Percentiles rank a stretch among this genome's conserved stretches.
Evolutionary conservation across 2,113 vertebrate genomes (phyloP).

Genomic region (Ibidorhyncha struthersii): DNA sequence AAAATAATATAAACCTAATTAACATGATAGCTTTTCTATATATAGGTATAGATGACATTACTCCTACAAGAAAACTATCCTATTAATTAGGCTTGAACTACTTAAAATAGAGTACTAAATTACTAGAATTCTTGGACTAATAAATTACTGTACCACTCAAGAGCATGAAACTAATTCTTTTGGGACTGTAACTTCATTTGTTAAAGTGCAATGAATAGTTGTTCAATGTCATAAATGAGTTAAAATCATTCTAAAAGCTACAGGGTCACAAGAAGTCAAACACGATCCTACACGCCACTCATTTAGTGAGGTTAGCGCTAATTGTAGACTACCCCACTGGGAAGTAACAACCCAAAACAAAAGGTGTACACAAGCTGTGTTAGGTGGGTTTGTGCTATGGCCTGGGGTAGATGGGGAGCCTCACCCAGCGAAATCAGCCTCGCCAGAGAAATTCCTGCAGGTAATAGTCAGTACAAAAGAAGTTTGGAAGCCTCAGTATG

Average conservation of each 20-base stretch:
- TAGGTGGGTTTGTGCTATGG: not conserved
- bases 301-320: not conserved
- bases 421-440: not conserved
- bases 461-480: not conserved
- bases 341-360: not conserved
- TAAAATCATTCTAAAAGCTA: conserved; percentile 26
- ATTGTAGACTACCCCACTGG: not conserved
- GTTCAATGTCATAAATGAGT: conserved; percentile 27
- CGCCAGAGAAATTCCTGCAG: not conserved
- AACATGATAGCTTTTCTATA: conserved; percentile 39
- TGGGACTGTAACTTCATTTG: conserved; percentile 43
- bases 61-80: not conserved
- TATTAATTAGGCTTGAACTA: conserved; percentile 60
- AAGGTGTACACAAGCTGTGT: not conserved
- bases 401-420: not conserved
- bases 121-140: conserved; percentile 27
- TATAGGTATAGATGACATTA: conserved; percentile 19
- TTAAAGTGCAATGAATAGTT: not conserved
- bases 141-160: conserved; percentile 47
- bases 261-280: not conserved
- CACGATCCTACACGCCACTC: not conserved
- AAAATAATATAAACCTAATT: conserved; percentile 50
- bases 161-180: conserved; percentile 17
- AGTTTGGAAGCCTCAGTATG: not conserved
- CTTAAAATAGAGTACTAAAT: conserved; percentile 59